Conservation (phyloP, 2,888 invertebrate genomes). For the Oligia latruncula region DNA sequence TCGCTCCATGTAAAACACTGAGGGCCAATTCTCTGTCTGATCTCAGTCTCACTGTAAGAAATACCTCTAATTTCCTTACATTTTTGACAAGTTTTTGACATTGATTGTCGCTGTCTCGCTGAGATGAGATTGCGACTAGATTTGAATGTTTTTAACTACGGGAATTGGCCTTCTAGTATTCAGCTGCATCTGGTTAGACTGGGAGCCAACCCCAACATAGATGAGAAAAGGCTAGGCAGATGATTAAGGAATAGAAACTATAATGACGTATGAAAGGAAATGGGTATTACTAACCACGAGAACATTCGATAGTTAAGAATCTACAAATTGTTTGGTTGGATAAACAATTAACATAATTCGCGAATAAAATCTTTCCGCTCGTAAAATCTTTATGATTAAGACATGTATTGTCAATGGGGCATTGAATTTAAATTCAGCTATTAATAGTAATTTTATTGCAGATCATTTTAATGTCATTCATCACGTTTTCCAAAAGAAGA, state of each 20-base stretch:
- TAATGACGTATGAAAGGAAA: background rate
- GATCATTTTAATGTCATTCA: background rate
- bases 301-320: background rate
- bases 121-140: no score
- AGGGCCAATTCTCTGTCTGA: background rate
- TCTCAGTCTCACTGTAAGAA: background rate
- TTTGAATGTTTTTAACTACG: no score
- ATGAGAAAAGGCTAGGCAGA: background rate
- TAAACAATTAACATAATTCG: slow-evolving; percentile 3
- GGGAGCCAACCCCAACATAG: background rate
- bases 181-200: background rate
- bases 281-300: background rate
- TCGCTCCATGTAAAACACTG: background rate
- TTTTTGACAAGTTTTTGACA: background rate
- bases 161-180: background rate
- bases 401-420: background rate
- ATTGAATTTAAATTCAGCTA: slow-evolving; percentile 16
- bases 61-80: background rate
- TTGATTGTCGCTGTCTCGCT: background rate
- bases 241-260: background rate
- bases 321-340: slow-evolving; percentile 3
- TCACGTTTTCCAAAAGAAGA: background rate
- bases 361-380: slow-evolving; percentile 33
- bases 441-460: background rate
- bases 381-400: slow-evolving; percentile 11